Base-by-base conservation (phyloP, 2,797 vertebrate genomes). In the Gadopsis marmoratus region DNA sequence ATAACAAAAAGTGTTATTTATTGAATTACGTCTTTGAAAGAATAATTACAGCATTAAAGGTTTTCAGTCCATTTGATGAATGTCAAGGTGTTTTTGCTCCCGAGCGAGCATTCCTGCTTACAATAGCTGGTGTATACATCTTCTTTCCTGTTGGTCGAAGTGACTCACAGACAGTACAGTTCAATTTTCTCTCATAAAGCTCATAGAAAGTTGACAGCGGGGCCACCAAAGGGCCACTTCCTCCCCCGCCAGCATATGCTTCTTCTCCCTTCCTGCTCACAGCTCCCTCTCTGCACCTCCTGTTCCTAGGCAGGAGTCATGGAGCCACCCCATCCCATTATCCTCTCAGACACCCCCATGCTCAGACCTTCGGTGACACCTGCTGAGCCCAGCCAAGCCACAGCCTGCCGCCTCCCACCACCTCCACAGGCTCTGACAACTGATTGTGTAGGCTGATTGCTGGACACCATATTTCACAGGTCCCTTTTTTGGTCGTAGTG, bases 381-480 rank as follows among this genome's bases (percentile, higher is more conserved):
- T 73, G 86, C 86, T 89, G 84, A 83, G 83, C 77, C 64, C 72
- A 75, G 78, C 80, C 69, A 59, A 71, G 75, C 79, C 83, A 35
- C 72, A 81, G 77, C 76, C 70, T 53, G 60, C 87, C 76, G 55
- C 79, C 83, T 83, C 81, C 84, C 78, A 64, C 77, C 79, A 76
- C 82, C 81, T 90, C 64, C 37, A 50, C 77, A 29, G 71, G 66
- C 81, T 74, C 78, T 26, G 81, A 76, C 71, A 87, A 48, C 89
- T 88, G 90, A 91, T 92, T 90, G 78, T 88, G 81, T 81, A 71
- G n/a, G 17, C 87, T 90, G 89, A 91, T 91, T 92, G 86, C 86
- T 10, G 67, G 89, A 53, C 74, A 79, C 65, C 64, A 47, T 71
- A 84, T 91, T 88, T 82, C 71, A 29, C 67, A 5, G 67, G 50